phyloP scores from a whole-genome alignment of 1,140 invertebrate species.

The Anastrepha obliqua region DNA sequence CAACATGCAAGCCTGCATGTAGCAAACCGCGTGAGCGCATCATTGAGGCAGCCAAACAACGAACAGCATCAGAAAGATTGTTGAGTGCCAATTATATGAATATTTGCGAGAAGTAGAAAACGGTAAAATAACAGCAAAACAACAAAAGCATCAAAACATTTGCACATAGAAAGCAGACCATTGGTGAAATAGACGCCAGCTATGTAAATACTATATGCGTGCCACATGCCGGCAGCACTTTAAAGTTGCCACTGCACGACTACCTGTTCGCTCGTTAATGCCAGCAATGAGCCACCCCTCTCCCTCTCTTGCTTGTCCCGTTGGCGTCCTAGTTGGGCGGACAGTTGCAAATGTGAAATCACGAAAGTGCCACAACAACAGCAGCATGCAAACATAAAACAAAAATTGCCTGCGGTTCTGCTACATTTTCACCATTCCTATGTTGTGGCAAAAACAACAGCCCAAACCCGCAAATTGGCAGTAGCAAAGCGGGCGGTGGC shows the following conservation, averaged over 20 bases:
- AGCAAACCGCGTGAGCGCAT: background rate
- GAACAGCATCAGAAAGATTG: background rate
- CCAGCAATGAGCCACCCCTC: background rate
- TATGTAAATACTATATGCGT: background rate
- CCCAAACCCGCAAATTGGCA: background rate
- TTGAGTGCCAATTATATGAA: constrained; percentile 39
- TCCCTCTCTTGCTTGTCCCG: too few relatives aligned
- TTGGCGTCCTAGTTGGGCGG: background rate
- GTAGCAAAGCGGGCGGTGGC: background rate
- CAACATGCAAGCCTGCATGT: background rate
- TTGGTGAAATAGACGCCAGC: background rate
- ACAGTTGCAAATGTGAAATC: constrained; percentile 20
- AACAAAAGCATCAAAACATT: background rate
- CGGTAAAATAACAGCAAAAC: background rate
- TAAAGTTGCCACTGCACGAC: constrained; percentile 1
- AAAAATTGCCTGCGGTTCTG: constrained; percentile 1
- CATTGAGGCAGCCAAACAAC: background rate
- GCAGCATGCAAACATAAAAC: constrained; percentile 14
- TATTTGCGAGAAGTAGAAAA: background rate
- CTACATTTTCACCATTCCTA: constrained; percentile 11
- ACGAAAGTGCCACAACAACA: background rate
- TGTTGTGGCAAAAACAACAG: background rate
- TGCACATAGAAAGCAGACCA: constrained; percentile 10
- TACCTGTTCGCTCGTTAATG: constrained; percentile 20
- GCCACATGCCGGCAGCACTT: constrained; percentile 34